Evolutionary conservation across 2,888 invertebrate species (phyloP).

Genomic region (Pantelozetes paolii): DNA sequence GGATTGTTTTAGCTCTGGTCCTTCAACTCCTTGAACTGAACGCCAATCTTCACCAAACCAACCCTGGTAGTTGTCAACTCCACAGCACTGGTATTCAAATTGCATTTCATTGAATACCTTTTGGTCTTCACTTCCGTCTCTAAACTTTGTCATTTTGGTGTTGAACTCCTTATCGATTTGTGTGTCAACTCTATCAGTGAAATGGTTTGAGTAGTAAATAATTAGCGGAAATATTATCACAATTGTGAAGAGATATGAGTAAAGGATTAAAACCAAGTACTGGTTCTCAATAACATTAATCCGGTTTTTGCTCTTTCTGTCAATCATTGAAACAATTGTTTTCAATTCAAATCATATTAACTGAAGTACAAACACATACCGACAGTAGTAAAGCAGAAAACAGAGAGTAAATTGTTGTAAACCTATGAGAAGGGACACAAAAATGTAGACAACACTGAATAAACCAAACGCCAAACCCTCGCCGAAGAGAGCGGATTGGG

Average conservation of each 20-base stretch:
- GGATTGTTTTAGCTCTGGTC: too few species aligned
- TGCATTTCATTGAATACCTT: background rate
- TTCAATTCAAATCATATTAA: background rate
- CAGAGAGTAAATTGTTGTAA: background rate
- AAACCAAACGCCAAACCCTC: background rate
- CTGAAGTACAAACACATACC: background rate
- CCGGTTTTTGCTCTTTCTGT: background rate
- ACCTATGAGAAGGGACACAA: background rate
- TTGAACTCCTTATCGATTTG: background rate
- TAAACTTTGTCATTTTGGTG: background rate
- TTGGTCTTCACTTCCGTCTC: background rate
- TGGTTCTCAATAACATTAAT: background rate
- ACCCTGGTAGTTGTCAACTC: background rate
- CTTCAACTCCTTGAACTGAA: too few species aligned
- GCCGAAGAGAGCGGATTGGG: background rate
- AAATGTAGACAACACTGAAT: background rate
- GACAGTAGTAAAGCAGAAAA: background rate
- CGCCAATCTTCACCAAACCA: background rate
- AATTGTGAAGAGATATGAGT: background rate
- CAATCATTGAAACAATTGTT: background rate
- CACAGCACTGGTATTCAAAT: slow-evolving; percentile 4
- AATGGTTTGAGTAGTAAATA: background rate
- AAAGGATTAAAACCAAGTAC: background rate
- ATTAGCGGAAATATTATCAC: background rate
- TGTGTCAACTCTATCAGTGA: background rate